Percentiles rank a stretch among this genome's conserved stretches.
Conservation (phyloP, 2,113 vertebrate species). For the Lamprotornis superbus region DNA sequence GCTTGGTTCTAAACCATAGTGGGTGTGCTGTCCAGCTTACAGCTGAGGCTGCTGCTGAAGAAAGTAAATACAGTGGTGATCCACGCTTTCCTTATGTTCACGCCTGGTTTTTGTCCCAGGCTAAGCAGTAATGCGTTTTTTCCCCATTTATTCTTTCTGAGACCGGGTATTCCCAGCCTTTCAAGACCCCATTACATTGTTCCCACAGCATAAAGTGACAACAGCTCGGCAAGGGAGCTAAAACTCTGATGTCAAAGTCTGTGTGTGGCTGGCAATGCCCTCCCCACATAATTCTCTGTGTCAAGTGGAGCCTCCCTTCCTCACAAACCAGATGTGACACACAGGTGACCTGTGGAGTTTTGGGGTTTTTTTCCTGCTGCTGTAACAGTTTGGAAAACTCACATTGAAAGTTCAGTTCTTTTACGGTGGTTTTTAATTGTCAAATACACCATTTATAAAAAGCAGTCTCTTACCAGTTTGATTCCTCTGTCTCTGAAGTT, state of each 20-base stretch:
- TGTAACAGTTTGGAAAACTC: neutral
- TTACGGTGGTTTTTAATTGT: neutral
- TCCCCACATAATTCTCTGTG: neutral
- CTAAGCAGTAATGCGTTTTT: neutral
- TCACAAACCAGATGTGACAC: neutral
- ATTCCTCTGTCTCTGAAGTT: neutral
- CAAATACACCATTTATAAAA: neutral
- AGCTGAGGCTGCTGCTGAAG: neutral
- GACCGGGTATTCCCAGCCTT: neutral
- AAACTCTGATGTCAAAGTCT: neutral
- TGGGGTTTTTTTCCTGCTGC: neutral
- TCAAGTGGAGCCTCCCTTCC: neutral
- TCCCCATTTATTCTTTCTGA: neutral
- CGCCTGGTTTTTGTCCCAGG: neutral
- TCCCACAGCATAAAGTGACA: neutral
- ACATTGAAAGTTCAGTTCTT: neutral
- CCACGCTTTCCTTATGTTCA: neutral
- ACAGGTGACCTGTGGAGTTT: neutral
- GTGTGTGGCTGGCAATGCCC: neutral
- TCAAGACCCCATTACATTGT: neutral
- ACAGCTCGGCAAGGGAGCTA: neutral
- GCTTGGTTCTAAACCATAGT: neutral
- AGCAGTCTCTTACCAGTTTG: neutral
- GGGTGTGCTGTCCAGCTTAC: neutral
- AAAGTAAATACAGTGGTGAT: neutral